Percentiles rank a stretch among this genome's conserved stretches.
Conservation (phyloP, 2,113 vertebrate genomes). For the Hirundichthys speculiger region DNA sequence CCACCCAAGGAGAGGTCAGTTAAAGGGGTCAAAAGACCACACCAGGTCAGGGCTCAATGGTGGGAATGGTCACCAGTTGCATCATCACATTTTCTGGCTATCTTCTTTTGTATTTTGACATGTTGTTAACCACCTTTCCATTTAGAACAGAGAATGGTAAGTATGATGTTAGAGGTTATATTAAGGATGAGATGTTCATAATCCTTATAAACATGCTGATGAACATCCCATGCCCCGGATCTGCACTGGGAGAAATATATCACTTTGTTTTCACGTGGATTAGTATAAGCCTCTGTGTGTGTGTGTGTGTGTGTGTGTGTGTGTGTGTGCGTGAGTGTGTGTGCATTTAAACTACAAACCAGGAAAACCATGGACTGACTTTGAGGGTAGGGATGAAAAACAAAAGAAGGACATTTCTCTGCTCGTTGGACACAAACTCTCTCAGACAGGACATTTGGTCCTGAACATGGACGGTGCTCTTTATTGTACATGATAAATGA, state of each 20-base stretch:
- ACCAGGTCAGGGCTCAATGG: slow-evolving; percentile 48
- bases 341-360: slow-evolving; percentile 45
- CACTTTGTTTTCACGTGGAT: slow-evolving; percentile 74
- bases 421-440: slow-evolving; percentile 11
- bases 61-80: slow-evolving; percentile 55
- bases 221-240: slow-evolving; percentile 66
- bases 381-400: slow-evolving; percentile 18
- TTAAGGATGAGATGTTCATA: slow-evolving; percentile 61
- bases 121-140: neutral
- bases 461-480: slow-evolving; percentile 11
- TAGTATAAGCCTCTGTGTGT: slow-evolving; percentile 66
- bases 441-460: neutral
- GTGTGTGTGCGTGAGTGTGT: slow-evolving; percentile 1
- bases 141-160: slow-evolving; percentile 23
- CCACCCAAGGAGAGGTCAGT: slow-evolving; percentile 78
- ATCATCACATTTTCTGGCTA: neutral
- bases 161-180: slow-evolving; percentile 49
- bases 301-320: slow-evolving; percentile 28
- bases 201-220: slow-evolving; percentile 68
- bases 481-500: slow-evolving; percentile 35
- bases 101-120: slow-evolving; percentile 1
- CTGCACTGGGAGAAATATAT: slow-evolving; percentile 62
- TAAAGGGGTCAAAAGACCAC: slow-evolving; percentile 55
- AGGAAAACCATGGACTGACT: slow-evolving; percentile 18
- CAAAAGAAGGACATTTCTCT: slow-evolving; percentile 35